phyloP scores from a whole-genome alignment of 2,888 invertebrate species.

The Alviniconcha strummeri region DNA sequence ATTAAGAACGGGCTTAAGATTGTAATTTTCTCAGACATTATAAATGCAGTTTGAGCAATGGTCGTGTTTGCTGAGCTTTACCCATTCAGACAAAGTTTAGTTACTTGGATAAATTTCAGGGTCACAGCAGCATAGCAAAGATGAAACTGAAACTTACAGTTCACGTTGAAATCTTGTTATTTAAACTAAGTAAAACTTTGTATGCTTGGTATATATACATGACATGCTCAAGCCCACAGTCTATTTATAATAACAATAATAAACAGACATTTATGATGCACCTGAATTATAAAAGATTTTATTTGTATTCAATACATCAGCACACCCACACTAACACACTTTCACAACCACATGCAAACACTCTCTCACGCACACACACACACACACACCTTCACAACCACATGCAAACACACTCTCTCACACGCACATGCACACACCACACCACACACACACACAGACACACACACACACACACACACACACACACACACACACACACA shows the following conservation, averaged over 20 bases:
- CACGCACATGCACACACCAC: neutral
- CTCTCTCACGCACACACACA: neutral
- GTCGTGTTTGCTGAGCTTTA: too few relatives aligned
- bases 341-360: neutral
- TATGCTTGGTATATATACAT: neutral
- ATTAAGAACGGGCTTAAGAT: too few relatives aligned
- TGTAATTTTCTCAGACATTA: too few relatives aligned
- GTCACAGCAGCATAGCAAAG: too few relatives aligned
- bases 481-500: slow-evolving; percentile 2
- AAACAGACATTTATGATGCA: neutral
- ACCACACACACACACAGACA: neutral
- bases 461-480: neutral
- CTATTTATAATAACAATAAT: neutral
- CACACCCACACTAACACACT: neutral
- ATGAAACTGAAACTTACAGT: too few relatives aligned
- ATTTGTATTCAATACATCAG: neutral
- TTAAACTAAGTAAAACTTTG: neutral
- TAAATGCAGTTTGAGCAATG: too few relatives aligned
- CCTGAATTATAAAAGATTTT: neutral
- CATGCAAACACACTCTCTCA: neutral
- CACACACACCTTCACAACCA: neutral
- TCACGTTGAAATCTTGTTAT: too few relatives aligned
- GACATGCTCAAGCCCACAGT: neutral
- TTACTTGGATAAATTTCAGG: too few relatives aligned
- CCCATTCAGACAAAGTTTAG: too few relatives aligned